Base-by-base conservation (phyloP, 2,113 vertebrate species). In the Formicarius rufipectus region DNA sequence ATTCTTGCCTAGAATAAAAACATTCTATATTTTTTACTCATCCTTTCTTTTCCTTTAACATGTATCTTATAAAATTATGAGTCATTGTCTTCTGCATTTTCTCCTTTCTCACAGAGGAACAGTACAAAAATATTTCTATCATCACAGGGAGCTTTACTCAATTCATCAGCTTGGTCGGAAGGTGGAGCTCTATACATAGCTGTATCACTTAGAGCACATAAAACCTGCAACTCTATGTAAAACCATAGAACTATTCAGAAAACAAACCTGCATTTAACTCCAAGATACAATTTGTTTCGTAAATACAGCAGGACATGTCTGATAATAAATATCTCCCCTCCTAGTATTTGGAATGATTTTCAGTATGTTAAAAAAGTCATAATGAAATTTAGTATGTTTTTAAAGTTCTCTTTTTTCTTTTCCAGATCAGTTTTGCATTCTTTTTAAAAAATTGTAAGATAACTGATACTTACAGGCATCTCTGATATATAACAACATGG, bases 401-500 rank as follows among this genome's bases (percentile, higher is more conserved):
- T 56, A n/a, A 84, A 71, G 31, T 47, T 69, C 21, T 69, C 63
- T 35, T 71, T n/a, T 92, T 78, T 58, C 39, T 76, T 71, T 64
- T 40, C 90, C 92, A 82, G 10, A 92, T 47, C 4, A 72, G 14
- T 45, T 47, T 76, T 63, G 10, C 18, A 39, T 55, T 71, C 25
- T 77, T 87, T 52, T 40, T 12, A 81, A 84, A 91, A 56, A 47
- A 37, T 9, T 0, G 3, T 42, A 84, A 93, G 42, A 89, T 24
- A 82, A 42, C 83, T 81, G 90, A 90, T 95, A 98, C 99, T 97
- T 98, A 99, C 99, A 93, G 84, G 99, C 99, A 86, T 99, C 99
- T 97, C 99, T 98, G 95, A 99, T 99, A 96, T 99, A 99, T 24
- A 99, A 98, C 84, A 99, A 97, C 99, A 99, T 99, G 97, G 99